Base-by-base conservation (phyloP, 2,113 vertebrate genomes). In the Neomonachus schauinslandi region DNA sequence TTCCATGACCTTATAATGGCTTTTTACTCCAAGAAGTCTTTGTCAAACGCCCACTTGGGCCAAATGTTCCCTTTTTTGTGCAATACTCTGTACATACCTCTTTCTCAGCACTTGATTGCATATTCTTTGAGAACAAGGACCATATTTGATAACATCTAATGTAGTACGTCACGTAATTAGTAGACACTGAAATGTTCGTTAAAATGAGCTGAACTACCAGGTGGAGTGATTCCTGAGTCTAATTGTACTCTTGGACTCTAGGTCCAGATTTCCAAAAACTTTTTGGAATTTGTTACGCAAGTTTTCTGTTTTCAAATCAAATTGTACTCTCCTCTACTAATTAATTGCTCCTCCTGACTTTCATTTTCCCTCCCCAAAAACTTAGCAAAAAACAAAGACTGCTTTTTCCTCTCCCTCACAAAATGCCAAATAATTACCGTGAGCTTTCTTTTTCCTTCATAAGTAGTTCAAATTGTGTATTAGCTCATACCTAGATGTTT, bases 251-350 rank as follows among this genome's bases (percentile, higher is more conserved):
- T 82, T 61, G 3, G 13, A 74, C 21, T 86, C 31, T 86, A 51
- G 18, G 28, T 87, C 46, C 7, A 71, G 21, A 83, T 63, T 95
- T 63, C 59, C n/a, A 49, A 88, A 81, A 85, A 53, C 33, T 21
- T 81, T 63, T 53, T n/a, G 2, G 14, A 26, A 81, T 36, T 93
- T 94, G 79, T 96, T 87, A 46, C n/a, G 92, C 92, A 80, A 79
- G 59, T 90, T 49, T 95, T 74, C 39, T 77, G 33, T 89, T 94
- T 93, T 53, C 39, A 91, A 85, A 92, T 82, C 39, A 89, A 69
- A 51, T 84, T 81, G 42, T 67, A 79, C 7, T 61, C 10, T 74
- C 21, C 7, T 88, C 2, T 59, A 80, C 31, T 72, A 74, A 84
- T 88, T 89, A 59, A 36, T n/a, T 77, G n/a, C 63, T 4, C 24